Evolutionary conservation across 1,140 invertebrate genomes (phyloP).

Genomic region (Megalopta genalis): DNA sequence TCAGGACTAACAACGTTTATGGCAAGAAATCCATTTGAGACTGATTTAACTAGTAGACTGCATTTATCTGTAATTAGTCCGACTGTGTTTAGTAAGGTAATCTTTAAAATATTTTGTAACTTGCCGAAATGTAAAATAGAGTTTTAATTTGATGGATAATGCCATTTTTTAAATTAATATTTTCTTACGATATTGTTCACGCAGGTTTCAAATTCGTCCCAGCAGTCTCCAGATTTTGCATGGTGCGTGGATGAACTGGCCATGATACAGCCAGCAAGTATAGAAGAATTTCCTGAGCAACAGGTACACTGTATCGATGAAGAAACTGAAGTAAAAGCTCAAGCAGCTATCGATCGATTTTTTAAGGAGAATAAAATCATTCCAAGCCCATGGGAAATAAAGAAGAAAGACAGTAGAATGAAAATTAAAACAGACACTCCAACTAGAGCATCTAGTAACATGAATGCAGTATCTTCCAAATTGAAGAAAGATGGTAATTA

Average conservation of each 20-base stretch:
- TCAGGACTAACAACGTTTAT: constrained; percentile 76
- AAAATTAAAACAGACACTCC: constrained; percentile 21
- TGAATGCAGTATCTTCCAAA: constrained; percentile 36
- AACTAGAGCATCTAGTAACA: background rate
- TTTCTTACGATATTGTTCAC: no score
- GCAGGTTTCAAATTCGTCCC: constrained; percentile 58
- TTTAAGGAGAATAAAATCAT: constrained; percentile 80
- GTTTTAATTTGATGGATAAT: no score
- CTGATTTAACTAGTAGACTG: constrained; percentile 73
- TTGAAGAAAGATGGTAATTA: constrained; percentile 70
- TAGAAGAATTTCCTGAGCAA: constrained; percentile 80
- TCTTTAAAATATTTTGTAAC: background rate
- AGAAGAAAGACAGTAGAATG: constrained; percentile 53
- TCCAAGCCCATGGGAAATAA: constrained; percentile 78
- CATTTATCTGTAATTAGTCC: constrained; percentile 78
- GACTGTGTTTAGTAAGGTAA: constrained; percentile 74
- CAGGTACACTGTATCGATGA: constrained; percentile 79
- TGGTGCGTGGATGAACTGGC: constrained; percentile 82
- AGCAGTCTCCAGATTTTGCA: constrained; percentile 77
- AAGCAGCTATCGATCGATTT: constrained; percentile 80
- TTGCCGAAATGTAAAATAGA: no score
- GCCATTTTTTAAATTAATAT: background rate
- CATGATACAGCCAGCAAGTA: constrained; percentile 79
- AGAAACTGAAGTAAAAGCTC: constrained; percentile 79
- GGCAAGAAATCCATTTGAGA: constrained; percentile 77